phyloP scores from a whole-genome alignment of 2,113 vertebrate genomes.

The Axis porcinus region DNA sequence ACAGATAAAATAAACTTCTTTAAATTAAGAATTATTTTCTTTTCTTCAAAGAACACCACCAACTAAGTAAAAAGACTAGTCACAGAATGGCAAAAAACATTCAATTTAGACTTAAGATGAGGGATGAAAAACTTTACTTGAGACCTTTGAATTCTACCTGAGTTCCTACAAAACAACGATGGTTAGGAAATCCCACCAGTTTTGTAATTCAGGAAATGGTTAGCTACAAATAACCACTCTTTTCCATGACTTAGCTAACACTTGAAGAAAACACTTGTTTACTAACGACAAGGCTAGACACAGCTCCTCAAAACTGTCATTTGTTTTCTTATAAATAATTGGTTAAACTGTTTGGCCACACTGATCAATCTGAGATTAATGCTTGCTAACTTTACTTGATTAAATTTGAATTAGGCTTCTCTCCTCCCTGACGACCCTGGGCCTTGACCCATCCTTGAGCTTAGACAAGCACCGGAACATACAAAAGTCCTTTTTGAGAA shows the following conservation, averaged over 20 bases:
- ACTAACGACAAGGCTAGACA: background rate
- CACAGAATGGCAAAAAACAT: background rate
- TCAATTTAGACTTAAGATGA: background rate
- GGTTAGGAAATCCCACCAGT: accelerated
- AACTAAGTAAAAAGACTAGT: background rate
- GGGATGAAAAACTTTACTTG: background rate
- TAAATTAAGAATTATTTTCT: background rate
- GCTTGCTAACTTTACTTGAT: no score
- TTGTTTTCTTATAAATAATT: background rate
- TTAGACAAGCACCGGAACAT: background rate
- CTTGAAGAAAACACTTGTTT: accelerated
- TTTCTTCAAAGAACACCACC: background rate
- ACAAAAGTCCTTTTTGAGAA: background rate
- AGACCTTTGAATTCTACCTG: background rate
- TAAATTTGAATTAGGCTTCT: background rate
- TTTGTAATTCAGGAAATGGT: no score
- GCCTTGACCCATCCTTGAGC: no score
- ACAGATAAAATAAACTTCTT: background rate
- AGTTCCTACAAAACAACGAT: background rate
- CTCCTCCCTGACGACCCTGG: background rate
- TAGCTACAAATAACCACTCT: background rate
- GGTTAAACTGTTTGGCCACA: background rate
- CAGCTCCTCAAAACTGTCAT: no score
- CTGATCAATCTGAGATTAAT: background rate
- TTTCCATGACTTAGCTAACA: background rate